Evolutionary conservation across 2,797 vertebrate species (phyloP).

Genomic region (Fistularia tabacaria): DNA sequence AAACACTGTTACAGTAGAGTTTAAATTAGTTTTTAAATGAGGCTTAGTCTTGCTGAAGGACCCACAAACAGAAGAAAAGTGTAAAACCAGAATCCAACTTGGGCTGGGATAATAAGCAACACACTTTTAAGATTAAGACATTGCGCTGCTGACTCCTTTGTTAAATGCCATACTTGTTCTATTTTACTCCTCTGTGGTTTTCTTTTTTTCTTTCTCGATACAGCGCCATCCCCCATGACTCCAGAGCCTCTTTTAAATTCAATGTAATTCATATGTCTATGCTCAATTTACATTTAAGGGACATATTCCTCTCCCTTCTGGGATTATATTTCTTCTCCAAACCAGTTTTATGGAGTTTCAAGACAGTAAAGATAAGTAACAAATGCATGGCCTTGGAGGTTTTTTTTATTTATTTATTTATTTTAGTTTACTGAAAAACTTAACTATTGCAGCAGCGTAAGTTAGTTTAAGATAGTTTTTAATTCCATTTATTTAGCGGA

Average conservation of each 20-base stretch:
- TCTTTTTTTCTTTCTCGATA: background rate
- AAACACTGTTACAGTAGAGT: background rate
- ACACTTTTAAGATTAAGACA: slow-evolving; percentile 18
- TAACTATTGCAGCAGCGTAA: too few species aligned
- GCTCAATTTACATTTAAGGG: background rate
- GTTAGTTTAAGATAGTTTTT: too few species aligned
- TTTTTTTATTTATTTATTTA: too few species aligned
- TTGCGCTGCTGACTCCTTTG: slow-evolving; percentile 1
- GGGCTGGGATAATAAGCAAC: slow-evolving; percentile 5
- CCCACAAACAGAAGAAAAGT: slow-evolving; percentile 5
- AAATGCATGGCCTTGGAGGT: too few species aligned
- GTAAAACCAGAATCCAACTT: slow-evolving; percentile 21
- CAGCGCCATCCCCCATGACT: background rate
- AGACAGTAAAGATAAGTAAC: too few species aligned
- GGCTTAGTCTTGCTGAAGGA: slow-evolving; percentile 5
- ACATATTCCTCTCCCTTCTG: background rate
- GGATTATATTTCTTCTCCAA: too few species aligned
- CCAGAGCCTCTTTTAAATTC: background rate
- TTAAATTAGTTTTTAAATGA: background rate
- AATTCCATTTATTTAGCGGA: too few species aligned
- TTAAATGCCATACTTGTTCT: slow-evolving; percentile 1
- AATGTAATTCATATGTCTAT: background rate
- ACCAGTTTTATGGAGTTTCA: too few species aligned
- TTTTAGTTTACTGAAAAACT: too few species aligned
- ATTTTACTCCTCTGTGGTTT: background rate